A percentile compares a stretch with the other conserved stretches of the same genome.
Conservation (phyloP, 2,888 invertebrate species). For the Xanthorhoe spadicearia region DNA sequence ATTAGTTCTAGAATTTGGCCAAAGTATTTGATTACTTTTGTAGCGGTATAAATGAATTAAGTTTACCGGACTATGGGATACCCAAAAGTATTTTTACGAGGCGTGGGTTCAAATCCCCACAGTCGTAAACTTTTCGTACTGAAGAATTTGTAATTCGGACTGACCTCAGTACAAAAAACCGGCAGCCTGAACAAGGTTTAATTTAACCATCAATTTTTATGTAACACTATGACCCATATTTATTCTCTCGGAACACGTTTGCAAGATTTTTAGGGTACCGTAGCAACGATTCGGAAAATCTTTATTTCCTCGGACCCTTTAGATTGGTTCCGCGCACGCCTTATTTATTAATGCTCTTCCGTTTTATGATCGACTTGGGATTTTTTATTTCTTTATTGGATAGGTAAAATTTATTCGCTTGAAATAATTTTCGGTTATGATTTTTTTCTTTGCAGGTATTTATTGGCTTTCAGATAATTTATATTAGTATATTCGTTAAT, state of each 20-base stretch:
- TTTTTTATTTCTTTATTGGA: constrained; percentile 61
- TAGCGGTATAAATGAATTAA: constrained; percentile 8
- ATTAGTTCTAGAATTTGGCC: background rate
- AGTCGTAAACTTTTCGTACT: constrained; percentile 26
- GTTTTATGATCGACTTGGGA: constrained; percentile 64
- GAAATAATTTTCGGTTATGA: constrained; percentile 8
- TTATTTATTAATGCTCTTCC: constrained; percentile 73
- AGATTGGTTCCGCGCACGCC: constrained; percentile 62
- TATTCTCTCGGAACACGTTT: constrained; percentile 73
- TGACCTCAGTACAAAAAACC: constrained; percentile 28
- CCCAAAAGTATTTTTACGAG: constrained; percentile 6
- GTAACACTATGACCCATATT: constrained; percentile 80
- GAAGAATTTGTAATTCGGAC: constrained; percentile 53
- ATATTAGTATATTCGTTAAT: background rate
- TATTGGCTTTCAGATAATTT: background rate
- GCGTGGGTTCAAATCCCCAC: constrained; percentile 17
- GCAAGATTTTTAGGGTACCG: constrained; percentile 77
- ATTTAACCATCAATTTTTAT: constrained; percentile 84
- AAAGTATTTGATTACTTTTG: background rate
- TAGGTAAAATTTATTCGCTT: constrained; percentile 40
- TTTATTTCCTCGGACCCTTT: constrained; percentile 72
- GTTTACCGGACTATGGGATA: background rate
- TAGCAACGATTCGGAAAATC: constrained; percentile 80
- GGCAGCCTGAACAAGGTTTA: constrained; percentile 42
- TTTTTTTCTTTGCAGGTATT: constrained; percentile 2